Base-by-base conservation (phyloP, 2,888 invertebrate genomes). In the Aspidiotus destructor region DNA sequence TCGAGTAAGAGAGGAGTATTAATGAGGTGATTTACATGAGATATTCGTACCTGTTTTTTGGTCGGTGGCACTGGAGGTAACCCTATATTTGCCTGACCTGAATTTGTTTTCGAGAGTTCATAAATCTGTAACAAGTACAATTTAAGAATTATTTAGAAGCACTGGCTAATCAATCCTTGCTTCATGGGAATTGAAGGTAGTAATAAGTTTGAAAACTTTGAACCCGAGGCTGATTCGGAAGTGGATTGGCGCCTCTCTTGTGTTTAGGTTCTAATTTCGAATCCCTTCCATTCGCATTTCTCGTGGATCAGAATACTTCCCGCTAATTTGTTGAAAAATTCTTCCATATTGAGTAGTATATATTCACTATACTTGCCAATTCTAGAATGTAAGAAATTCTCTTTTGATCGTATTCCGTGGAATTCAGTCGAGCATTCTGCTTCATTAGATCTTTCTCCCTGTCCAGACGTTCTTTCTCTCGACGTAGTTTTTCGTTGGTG, bases 391-490 rank as follows among this genome's bases (percentile, higher is more conserved):
- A 48, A 6, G 11, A 13, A n/a, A 48, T 48, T n/a, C 6, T 48
- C 28, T 28, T 28, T n/a, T 48, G 48, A n/a, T 48, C 48, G n/a
- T 48, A n/a, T 16, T 68, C 68, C 17, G 2, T 48, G 13, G 40
- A 3, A 44, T 57, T 69, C 13, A 57, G 41, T 53, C 54, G 41
- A 11, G 42, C 48, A 3, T 53, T 61, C 42, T 62, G 58, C 62
- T 60, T 70, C 67, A 81, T 76, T 65, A 82, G 81, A 72, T 88
- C 88, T 68, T 89, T 82, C 75, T 92, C 92, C 73, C 86, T 84
- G 74, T 92, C 92, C 75, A 88, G 85, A 0, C 89, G 82, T 75
- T 93, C 92, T 71, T 91, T 88, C 77, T 94, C 94, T 52, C 92
- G 82, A 62, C 92, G 83, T 72, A 94, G 80, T 75, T 93, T 92